phyloP scores from a whole-genome alignment of 1,140 invertebrate genomes.

The Drosophila nasuta region DNA sequence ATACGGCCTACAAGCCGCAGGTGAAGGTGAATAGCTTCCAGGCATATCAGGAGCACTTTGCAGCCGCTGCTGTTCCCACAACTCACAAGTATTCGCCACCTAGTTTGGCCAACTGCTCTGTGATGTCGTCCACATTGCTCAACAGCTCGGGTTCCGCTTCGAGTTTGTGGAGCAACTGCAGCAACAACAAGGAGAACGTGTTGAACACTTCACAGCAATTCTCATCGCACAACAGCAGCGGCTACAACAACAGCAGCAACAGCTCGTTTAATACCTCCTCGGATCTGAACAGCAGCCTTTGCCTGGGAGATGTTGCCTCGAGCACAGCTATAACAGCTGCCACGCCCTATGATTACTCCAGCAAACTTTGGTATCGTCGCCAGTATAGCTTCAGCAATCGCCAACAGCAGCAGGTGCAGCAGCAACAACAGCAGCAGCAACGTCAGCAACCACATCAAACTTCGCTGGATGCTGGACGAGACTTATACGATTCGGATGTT shows the following conservation, averaged over 20 bases:
- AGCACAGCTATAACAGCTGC: conserved; percentile 41
- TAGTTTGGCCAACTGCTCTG: conserved; percentile 38
- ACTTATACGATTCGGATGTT: conserved; percentile 55
- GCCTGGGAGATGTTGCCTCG: conserved; percentile 46
- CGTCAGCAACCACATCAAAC: conserved; percentile 13
- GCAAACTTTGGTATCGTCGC: conserved; percentile 69
- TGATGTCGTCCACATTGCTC: conserved; percentile 54
- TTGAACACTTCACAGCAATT: conserved; percentile 58
- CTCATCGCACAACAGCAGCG: conserved; percentile 41
- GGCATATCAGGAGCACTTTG: conserved; percentile 41
- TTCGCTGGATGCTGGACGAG: conserved; percentile 1
- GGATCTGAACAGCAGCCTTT: conserved; percentile 64
- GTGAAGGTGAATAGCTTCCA: conserved; percentile 39
- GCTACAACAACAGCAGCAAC: conserved; percentile 39
- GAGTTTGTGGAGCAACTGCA: conserved; percentile 43
- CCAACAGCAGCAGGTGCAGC: conserved; percentile 43
- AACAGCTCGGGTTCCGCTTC: conserved; percentile 47
- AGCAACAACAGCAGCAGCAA: conserved; percentile 15
- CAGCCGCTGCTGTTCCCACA: neutral
- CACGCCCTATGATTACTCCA: conserved; percentile 33
- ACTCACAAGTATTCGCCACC: conserved; percentile 40
- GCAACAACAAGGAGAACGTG: conserved; percentile 70
- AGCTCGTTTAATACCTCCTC: conserved; percentile 71
- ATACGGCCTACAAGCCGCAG: conserved; percentile 38
- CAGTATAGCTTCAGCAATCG: conserved; percentile 50